Evolutionary conservation across 2,113 vertebrate genomes (phyloP).

Genomic region (Eulemur rufifrons): DNA sequence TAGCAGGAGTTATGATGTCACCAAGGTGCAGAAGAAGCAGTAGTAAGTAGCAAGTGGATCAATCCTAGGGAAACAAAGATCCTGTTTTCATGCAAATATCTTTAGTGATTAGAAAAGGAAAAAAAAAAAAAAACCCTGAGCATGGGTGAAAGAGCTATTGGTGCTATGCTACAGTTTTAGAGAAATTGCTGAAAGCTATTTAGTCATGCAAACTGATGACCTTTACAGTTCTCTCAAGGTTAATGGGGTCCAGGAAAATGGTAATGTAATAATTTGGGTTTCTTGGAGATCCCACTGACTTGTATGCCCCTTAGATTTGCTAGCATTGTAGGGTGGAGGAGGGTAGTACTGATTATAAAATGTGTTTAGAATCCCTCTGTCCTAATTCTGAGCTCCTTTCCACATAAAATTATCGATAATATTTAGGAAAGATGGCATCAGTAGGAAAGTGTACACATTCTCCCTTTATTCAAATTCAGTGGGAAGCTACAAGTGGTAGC

Average conservation of each 20-base stretch:
- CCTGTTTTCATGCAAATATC: conserved; percentile 13
- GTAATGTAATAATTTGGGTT: background rate
- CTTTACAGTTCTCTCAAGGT: conserved; percentile 44
- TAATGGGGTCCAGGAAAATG: conserved; percentile 3
- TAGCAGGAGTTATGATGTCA: conserved; percentile 23
- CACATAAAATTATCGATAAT: background rate
- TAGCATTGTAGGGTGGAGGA: background rate
- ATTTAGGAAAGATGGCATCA: background rate
- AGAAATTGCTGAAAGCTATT: conserved; percentile 40
- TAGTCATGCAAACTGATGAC: background rate
- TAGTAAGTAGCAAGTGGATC: background rate
- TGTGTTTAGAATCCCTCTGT: background rate
- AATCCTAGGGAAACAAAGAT: conserved; percentile 8
- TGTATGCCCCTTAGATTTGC: background rate
- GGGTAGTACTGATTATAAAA: background rate
- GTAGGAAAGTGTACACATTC: background rate
- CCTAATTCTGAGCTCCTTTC: background rate
- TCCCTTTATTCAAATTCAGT: background rate
- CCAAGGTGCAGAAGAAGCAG: background rate
- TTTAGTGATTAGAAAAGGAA: conserved; percentile 9
- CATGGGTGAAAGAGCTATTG: background rate
- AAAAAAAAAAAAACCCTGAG: background rate
- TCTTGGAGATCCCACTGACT: background rate
- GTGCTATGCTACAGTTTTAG: background rate
- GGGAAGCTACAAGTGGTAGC: background rate